Evolutionary conservation across 1,140 invertebrate species (phyloP), one percentile per base, ranked within the genome.

Genomic region (Drosophila lacteicornis): DNA sequence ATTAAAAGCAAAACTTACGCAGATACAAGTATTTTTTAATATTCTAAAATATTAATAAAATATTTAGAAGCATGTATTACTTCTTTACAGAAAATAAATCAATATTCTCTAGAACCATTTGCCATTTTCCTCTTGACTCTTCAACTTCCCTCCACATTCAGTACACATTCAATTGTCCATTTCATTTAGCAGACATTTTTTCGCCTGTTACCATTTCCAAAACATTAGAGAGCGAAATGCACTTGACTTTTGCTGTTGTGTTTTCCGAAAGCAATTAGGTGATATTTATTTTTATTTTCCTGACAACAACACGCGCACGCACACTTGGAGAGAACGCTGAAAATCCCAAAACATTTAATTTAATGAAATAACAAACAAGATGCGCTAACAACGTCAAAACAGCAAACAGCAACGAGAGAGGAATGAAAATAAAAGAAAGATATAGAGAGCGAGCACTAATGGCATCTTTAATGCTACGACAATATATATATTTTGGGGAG

Each of bases 281-380:
- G 67, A 66, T 88, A 78, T 87, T 82, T 87, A 74, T 83, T 80
- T 77, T 80, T 80, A 80, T 88, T 87, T 87, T 42, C 43, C 53
- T 60, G 61, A 66, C 25, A 56, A 49, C 45, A 25, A 62, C 17
- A 65, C 19, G 63, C 27, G 19, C 40, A 61, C 27, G 38, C 33
- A 30, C 74, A 47, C 46, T 53, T 36, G 15, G 42, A 51, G 42
- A 51, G 33, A 45, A 11, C 25, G 33, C 33, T 3, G 33, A 25
- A 80, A 84, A 66, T 75, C 69, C 58, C 68, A 83, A 75, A 80
- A 68, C 84, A 88, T 88, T 84, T 84, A 84, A 88, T 88, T 88
- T 88, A 88, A 88, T 88, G 78, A 90, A 88, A 88, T 79, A 88
- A 90, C 84, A 90, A 88, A 88, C 84, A 88, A 79, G 62, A 51